phyloP scores from a whole-genome alignment of 2,113 vertebrate genomes.

The Pteronura brasiliensis region DNA sequence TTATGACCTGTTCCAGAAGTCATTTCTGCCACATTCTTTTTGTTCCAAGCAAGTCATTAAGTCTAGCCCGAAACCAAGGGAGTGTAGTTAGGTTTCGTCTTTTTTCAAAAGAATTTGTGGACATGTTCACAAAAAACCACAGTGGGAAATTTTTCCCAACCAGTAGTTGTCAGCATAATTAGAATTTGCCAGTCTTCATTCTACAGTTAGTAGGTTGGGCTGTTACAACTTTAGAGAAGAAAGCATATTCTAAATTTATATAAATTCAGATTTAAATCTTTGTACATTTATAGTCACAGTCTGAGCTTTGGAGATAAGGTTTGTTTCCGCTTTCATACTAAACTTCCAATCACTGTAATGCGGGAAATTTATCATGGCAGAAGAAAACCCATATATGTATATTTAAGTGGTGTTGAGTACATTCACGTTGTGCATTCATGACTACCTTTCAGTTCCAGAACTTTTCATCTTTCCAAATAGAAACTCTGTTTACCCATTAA shows the following conservation, averaged over 20 bases:
- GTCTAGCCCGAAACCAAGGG: background rate
- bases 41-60: background rate
- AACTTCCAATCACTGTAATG: background rate
- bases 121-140: background rate
- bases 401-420: background rate
- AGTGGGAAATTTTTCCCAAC: background rate
- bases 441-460: background rate
- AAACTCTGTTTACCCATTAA: background rate
- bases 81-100: background rate
- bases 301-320: background rate
- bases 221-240: background rate
- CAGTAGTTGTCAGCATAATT: background rate
- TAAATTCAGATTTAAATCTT: background rate
- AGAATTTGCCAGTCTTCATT: background rate
- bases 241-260: background rate
- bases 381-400: background rate
- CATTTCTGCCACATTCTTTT: background rate
- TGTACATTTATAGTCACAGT: background rate
- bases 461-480: background rate
- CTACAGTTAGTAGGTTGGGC: background rate
- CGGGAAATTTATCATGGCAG: background rate
- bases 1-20: background rate
- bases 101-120: background rate
- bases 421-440: background rate
- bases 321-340: background rate